phyloP scores from a whole-genome alignment of 2,888 invertebrate species.

The Drosophila acutilabella region DNA sequence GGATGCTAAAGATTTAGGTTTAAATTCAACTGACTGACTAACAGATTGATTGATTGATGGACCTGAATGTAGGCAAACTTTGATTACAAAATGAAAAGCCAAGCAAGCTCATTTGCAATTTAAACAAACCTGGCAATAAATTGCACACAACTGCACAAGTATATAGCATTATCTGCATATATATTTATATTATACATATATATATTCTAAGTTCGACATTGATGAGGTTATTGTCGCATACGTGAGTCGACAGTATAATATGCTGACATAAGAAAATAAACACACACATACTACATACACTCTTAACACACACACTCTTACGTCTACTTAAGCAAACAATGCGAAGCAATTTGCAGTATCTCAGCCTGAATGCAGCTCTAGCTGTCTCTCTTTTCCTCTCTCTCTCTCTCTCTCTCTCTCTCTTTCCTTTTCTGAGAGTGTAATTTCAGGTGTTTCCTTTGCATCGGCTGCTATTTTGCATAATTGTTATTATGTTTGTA shows the following conservation, averaged over 20 bases:
- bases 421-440: slow-evolving; percentile 7
- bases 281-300: slow-evolving; percentile 25
- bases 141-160: slow-evolving; percentile 28
- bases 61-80: slow-evolving; percentile 29
- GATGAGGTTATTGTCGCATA: slow-evolving; percentile 67
- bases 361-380: slow-evolving; percentile 24
- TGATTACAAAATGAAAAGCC: slow-evolving; percentile 54
- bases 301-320: slow-evolving; percentile 6
- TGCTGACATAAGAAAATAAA: slow-evolving; percentile 51
- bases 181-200: no score
- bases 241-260: slow-evolving; percentile 52
- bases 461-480: slow-evolving; percentile 54
- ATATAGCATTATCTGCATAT: not conserved
- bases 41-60: slow-evolving; percentile 15
- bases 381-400: not conserved
- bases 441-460: slow-evolving; percentile 54
- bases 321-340: slow-evolving; percentile 47
- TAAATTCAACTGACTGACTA: slow-evolving; percentile 49
- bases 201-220: slow-evolving; percentile 38
- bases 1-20: slow-evolving; percentile 22
- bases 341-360: slow-evolving; percentile 61
- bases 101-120: slow-evolving; percentile 56
- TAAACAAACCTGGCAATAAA: slow-evolving; percentile 51
- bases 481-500: slow-evolving; percentile 74
- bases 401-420: not conserved